Conservation (phyloP, 2,113 vertebrate species). For the Pitta sordida region DNA sequence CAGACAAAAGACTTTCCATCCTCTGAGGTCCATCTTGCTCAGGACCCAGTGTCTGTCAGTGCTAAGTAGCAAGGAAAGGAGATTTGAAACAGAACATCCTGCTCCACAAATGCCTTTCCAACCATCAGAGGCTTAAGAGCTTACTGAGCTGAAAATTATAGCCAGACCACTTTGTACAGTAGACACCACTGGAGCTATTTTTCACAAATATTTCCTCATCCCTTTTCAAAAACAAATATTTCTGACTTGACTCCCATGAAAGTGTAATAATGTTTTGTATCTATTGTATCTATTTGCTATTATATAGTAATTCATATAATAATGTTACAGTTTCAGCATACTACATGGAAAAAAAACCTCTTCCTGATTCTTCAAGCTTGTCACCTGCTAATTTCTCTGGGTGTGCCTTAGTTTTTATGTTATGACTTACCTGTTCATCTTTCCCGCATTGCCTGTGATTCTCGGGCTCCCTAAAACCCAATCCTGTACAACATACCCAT, state of each 20-base stretch:
- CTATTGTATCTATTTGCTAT: not conserved
- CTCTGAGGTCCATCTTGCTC: not conserved
- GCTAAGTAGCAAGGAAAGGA: not conserved
- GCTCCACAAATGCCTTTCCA: conserved; percentile 1
- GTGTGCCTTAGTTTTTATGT: not conserved
- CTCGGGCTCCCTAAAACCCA: not conserved
- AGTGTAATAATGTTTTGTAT: not conserved
- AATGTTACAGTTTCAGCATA: not conserved
- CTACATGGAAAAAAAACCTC: not conserved
- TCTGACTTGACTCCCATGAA: not conserved
- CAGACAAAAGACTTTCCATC: not conserved
- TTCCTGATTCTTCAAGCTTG: not conserved
- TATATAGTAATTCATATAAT: not conserved
- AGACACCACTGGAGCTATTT: not conserved
- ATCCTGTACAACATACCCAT: not conserved
- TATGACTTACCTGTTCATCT: not conserved
- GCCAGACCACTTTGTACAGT: not conserved
- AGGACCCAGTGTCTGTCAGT: not conserved
- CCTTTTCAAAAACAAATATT: not conserved
- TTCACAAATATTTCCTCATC: not conserved
- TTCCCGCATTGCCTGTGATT: rapidly evolving
- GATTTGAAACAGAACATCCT: conserved; percentile 12
- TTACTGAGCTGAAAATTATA: not conserved
- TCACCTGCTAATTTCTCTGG: not conserved
- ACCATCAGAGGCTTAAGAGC: not conserved